Evolutionary conservation across 2,113 vertebrate genomes (phyloP).

Genomic region (Poeciliopsis occidentalis): DNA sequence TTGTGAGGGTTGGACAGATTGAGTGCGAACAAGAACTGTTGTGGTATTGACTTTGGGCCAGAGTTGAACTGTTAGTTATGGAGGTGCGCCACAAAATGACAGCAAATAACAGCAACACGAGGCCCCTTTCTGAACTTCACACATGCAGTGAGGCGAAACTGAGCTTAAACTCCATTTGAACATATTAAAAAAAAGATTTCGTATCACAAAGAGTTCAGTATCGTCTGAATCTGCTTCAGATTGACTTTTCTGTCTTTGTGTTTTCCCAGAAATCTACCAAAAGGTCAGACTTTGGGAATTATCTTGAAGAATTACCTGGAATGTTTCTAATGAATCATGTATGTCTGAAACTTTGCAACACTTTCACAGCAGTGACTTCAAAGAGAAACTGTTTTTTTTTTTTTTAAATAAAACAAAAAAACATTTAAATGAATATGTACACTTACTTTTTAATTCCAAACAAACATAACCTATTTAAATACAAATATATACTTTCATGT

Average conservation of each 20-base stretch:
- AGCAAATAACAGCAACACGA: constrained; percentile 41
- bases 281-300: not conserved
- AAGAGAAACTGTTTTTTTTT: too few relatives aligned
- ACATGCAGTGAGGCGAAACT: constrained; percentile 17
- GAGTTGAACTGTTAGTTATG: constrained; percentile 59
- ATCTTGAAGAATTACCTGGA: not conserved
- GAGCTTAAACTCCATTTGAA: constrained; percentile 1
- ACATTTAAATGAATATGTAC: not conserved
- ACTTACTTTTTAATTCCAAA: not conserved
- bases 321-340: not conserved
- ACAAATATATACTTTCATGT: not conserved
- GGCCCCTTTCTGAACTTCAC: constrained; percentile 24
- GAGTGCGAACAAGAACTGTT: constrained; percentile 54
- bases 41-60: constrained; percentile 69
- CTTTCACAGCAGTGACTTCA: not conserved
- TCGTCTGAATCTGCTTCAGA: not conserved
- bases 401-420: too few relatives aligned
- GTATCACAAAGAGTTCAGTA: constrained; percentile 11
- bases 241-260: not conserved
- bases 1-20: constrained; percentile 21
- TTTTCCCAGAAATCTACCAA: not conserved
- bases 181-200: not conserved
- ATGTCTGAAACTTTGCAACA: not conserved
- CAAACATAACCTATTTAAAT: not conserved
- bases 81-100: constrained; percentile 71